These are phyloP conservation scores for Prunella fulvescens DNA, from an alignment of 2,113 vertebrate species.

Conservation along the genomic window DNA sequence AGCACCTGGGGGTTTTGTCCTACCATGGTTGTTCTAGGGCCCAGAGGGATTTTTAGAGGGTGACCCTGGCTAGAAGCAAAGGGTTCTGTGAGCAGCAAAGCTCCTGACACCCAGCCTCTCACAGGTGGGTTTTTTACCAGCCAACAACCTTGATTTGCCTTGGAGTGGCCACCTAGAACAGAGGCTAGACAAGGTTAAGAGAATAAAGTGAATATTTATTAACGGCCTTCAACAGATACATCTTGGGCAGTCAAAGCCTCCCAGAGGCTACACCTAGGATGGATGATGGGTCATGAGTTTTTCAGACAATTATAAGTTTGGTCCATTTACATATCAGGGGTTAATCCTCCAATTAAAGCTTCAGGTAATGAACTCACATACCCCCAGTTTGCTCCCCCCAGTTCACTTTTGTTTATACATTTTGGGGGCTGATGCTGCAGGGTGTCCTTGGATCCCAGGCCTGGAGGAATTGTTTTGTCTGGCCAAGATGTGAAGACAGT, in stretches of 20 bases:
- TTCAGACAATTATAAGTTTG: neutral
- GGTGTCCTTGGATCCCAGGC: neutral
- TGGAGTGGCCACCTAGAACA: neutral
- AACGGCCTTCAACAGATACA: rapidly evolving
- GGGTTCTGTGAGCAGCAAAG: neutral
- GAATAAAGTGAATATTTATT: neutral
- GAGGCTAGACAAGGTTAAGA: too few species aligned
- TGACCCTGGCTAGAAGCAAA: neutral
- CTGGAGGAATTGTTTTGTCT: neutral
- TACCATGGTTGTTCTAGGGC: rapidly evolving
- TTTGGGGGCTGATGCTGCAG: neutral
- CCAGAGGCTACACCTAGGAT: neutral
- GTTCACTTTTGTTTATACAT: rapidly evolving
- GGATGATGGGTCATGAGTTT: rapidly evolving
- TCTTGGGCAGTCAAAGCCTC: neutral
- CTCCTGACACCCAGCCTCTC: neutral
- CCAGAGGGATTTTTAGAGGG: neutral
- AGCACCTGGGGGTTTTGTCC: neutral
- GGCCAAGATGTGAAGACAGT: neutral
- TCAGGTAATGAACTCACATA: neutral
- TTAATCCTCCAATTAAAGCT: neutral
- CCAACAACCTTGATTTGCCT: neutral
- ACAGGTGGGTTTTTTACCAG: rapidly evolving
- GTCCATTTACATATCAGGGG: neutral
- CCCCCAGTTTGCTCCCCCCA: neutral